These are phyloP conservation scores for Oscheius sp. DNA, from an alignment of 1,140 invertebrate genomes.

Conservation along the genomic window DNA sequence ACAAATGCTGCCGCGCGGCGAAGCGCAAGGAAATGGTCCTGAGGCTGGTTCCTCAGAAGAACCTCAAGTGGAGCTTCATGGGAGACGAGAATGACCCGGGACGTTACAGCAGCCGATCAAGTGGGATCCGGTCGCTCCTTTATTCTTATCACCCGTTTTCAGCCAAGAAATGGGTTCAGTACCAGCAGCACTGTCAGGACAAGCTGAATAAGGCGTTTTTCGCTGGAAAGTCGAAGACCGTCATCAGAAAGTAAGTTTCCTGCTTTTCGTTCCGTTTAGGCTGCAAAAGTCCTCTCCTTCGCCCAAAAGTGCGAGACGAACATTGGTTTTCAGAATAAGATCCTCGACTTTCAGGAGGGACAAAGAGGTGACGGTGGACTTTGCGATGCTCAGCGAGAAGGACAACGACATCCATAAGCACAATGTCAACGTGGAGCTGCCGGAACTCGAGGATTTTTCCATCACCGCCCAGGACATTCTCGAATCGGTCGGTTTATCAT, in stretches of 20 bases:
- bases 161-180: slow-evolving; percentile 22
- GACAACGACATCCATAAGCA: slow-evolving; percentile 8
- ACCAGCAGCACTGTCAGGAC: slow-evolving; percentile 1
- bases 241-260: not conserved
- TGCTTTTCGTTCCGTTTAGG: no score
- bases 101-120: not conserved
- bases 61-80: slow-evolving; percentile 12
- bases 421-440: slow-evolving; percentile 15
- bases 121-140: not conserved
- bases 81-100: slow-evolving; percentile 7
- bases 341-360: not conserved
- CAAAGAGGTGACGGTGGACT: slow-evolving; percentile 1
- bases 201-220: slow-evolving; percentile 20
- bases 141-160: not conserved
- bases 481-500: not conserved
- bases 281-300: no score
- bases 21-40: not conserved
- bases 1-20: slow-evolving; percentile 65
- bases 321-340: not conserved
- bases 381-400: not conserved
- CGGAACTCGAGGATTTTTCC: not conserved
- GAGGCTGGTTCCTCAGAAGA: not conserved
- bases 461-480: not conserved
- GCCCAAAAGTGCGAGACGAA: not conserved
- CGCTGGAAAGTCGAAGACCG: not conserved